Base-by-base conservation (phyloP, 2,797 vertebrate species). In the Mormyrus proboscirostris region DNA sequence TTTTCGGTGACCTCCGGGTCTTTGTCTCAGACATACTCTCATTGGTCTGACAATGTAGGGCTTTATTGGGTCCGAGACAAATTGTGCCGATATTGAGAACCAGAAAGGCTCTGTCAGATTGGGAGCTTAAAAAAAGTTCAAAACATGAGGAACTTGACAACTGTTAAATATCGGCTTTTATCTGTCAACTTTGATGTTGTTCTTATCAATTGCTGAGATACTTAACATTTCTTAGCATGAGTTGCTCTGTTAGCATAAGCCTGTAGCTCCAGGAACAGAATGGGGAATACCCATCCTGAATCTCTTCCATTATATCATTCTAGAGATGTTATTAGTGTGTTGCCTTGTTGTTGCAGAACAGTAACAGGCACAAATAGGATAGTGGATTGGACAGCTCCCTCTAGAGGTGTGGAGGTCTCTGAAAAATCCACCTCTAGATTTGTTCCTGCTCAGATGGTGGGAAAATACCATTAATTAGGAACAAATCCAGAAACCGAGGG, bases 391-490 rank as follows among this genome's bases (percentile, higher is more conserved):
- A 47, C 16, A 49, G n/a, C 8, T 22, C 38, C 33, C 87, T 44
- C 33, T 47, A 83, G 88, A 19, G 88, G 73, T 49, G n/a, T n/a
- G 44, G 16, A 73, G 57, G 19, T 38, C 8, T 25, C 25, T 79
- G 41, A 79, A 38, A 73, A 88, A 85, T 65, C 90, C 41, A 47
- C 62, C 84, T 93, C 88, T 93, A 91, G 90, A 93, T 93, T 89
- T 92, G 92, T 93, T 92, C 92, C 93, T 95, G 94, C 95, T 95
- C 94, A 94, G 92, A 92, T 93, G 84, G 65, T 93, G 92, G 90
- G 91, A 92, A 91, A 90, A 19, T 47, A 92, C 16, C 59, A 88
- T 59, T 50, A 29, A 59, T 47, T 85, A 93, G 91, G 65, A 44
- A 92, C 92, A 92, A 92, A 90, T 90, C 91, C 38, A 88, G 73